Evolutionary conservation across 2,113 vertebrate genomes (phyloP).

Genomic region (Anguilla rostrata): DNA sequence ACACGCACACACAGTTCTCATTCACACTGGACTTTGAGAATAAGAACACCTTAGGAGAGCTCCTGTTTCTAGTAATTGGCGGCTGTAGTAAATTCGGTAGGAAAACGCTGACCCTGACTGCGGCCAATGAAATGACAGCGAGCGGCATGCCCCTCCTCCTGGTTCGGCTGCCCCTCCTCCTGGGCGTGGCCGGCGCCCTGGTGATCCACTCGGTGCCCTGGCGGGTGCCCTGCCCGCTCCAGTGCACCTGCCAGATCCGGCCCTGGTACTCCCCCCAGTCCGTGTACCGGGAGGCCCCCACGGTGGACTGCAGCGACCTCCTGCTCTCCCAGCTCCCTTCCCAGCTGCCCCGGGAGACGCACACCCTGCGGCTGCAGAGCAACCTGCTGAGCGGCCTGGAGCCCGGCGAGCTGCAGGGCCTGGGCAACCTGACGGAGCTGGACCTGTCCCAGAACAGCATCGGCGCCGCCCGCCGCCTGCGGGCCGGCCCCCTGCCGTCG

Average conservation of each 20-base stretch:
- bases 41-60: neutral
- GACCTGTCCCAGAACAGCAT: constrained; percentile 92
- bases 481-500: constrained; percentile 67
- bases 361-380: constrained; percentile 87
- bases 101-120: neutral
- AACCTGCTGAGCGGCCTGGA: constrained; percentile 79
- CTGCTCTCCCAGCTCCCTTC: constrained; percentile 75
- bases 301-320: constrained; percentile 89
- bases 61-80: neutral
- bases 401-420: constrained; percentile 66
- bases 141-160: constrained; percentile 36
- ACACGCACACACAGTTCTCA: no score
- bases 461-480: constrained; percentile 62
- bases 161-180: constrained; percentile 59
- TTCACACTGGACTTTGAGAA: neutral
- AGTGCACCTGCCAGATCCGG: constrained; percentile 76
- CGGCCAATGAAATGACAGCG: constrained; percentile 39
- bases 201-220: constrained; percentile 79
- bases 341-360: constrained; percentile 73
- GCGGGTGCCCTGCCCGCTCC: constrained; percentile 70
- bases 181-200: constrained; percentile 63
- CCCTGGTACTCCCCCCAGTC: constrained; percentile 91
- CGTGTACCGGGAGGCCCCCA: constrained; percentile 82
- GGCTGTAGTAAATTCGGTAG: neutral
- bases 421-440: constrained; percentile 85